A percentile compares a stretch with the other conserved stretches of the same genome.
Conservation (phyloP, 1,140 invertebrate species). For the Brachionus plicatilis region DNA sequence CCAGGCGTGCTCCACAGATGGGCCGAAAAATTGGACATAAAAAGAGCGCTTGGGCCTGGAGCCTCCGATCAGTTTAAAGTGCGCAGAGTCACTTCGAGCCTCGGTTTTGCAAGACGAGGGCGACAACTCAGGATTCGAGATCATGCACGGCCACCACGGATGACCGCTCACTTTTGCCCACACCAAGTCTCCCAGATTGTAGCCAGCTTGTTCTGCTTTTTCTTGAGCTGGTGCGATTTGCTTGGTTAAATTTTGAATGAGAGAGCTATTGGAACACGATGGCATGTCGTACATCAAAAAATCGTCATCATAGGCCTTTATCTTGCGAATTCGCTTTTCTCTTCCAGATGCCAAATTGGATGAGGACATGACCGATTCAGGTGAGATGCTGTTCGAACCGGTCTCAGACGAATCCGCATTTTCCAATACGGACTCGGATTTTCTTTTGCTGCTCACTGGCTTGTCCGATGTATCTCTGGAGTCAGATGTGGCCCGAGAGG, state of each 20-base stretch:
- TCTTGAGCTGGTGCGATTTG: constrained; percentile 9
- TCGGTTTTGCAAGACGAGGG: background rate
- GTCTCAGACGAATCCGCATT: background rate
- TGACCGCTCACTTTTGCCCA: constrained; percentile 35
- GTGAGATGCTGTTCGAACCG: background rate
- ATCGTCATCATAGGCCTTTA: constrained; percentile 27
- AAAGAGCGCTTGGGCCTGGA: background rate
- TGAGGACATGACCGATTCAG: background rate
- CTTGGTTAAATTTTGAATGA: constrained; percentile 9
- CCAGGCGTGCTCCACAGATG: constrained; percentile 20
- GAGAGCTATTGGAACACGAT: background rate
- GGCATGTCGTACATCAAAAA: constrained; percentile 14
- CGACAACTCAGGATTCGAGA: background rate
- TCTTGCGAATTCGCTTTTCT: constrained; percentile 29
- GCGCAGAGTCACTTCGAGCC: background rate
- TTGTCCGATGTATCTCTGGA: background rate
- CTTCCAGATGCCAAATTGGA: constrained; percentile 1
- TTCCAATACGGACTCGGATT: background rate
- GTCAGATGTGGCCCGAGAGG: background rate
- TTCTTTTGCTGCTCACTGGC: background rate
- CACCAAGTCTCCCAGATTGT: constrained; percentile 6
- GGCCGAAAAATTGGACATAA: constrained; percentile 27
- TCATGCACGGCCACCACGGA: constrained; percentile 40
- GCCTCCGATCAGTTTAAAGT: background rate
- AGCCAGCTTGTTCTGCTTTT: background rate